phyloP scores from a whole-genome alignment of 2,113 vertebrate genomes.

The Neomonachus schauinslandi region DNA sequence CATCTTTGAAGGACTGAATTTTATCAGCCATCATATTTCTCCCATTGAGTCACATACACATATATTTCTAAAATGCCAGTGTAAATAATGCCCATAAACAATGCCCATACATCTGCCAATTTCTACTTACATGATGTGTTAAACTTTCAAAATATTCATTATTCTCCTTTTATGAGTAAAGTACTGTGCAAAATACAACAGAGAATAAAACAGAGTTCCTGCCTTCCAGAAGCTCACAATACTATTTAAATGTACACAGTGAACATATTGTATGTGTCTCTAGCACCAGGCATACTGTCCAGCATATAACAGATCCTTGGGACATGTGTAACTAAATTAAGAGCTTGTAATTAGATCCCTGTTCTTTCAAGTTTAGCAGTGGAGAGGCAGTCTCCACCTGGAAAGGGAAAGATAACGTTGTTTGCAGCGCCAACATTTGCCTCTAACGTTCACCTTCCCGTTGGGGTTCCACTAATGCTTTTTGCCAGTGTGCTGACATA shows the following conservation, averaged over 20 bases:
- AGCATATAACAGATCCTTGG: not conserved
- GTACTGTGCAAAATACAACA: not conserved
- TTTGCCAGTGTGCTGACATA: not conserved
- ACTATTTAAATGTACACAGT: not conserved
- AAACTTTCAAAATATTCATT: slow-evolving; percentile 25
- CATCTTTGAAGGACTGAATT: slow-evolving; percentile 40
- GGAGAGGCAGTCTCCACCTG: not conserved
- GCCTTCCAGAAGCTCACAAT: not conserved
- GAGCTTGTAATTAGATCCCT: not conserved
- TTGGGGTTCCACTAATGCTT: not conserved
- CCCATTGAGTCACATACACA: not conserved
- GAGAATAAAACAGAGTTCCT: not conserved
- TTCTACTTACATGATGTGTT: slow-evolving; percentile 43
- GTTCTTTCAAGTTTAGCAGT: not conserved
- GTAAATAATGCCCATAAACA: slow-evolving; percentile 26
- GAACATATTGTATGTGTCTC: not conserved
- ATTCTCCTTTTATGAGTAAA: slow-evolving; percentile 10
- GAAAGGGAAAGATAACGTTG: not conserved
- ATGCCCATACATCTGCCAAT: not conserved
- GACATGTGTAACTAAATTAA: not conserved
- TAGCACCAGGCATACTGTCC: not conserved
- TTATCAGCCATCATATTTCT: slow-evolving; percentile 29
- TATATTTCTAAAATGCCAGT: slow-evolving; percentile 34
- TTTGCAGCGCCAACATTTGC: not conserved
- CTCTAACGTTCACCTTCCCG: not conserved